Conservation (phyloP, 2,113 vertebrate species). For the Pogona vitticeps region DNA sequence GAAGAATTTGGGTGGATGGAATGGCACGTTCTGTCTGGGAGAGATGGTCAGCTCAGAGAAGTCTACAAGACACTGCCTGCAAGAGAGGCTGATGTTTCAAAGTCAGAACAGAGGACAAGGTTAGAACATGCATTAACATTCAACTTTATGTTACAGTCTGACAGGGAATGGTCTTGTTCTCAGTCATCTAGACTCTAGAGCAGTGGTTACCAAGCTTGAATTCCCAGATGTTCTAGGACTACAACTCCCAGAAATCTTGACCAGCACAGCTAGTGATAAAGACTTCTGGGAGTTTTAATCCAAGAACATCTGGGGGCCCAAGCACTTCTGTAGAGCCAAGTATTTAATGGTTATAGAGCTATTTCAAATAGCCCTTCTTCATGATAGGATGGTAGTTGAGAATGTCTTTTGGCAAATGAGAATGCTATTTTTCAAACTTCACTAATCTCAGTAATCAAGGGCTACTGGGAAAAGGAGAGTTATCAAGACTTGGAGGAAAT, state of each 20-base stretch:
- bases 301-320: too few relatives aligned
- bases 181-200: not conserved
- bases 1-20: slow-evolving; percentile 39
- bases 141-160: not conserved
- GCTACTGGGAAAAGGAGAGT: too few relatives aligned
- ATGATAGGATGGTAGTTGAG: not conserved
- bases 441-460: not conserved
- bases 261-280: too few relatives aligned
- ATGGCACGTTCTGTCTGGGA: not conserved
- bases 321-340: not conserved
- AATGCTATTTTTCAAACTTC: not conserved
- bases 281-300: too few relatives aligned
- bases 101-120: not conserved
- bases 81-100: not conserved
- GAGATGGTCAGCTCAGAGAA: slow-evolving; percentile 20
- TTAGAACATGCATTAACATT: not conserved
- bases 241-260: too few relatives aligned
- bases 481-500: too few relatives aligned
- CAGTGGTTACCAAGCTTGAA: too few relatives aligned
- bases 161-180: not conserved
- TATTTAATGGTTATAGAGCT: not conserved
- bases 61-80: not conserved
- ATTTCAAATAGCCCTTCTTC: not conserved
- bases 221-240: too few relatives aligned
- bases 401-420: not conserved